phyloP scores from a whole-genome alignment of 2,888 invertebrate genomes.

The Andrena bicolor region DNA sequence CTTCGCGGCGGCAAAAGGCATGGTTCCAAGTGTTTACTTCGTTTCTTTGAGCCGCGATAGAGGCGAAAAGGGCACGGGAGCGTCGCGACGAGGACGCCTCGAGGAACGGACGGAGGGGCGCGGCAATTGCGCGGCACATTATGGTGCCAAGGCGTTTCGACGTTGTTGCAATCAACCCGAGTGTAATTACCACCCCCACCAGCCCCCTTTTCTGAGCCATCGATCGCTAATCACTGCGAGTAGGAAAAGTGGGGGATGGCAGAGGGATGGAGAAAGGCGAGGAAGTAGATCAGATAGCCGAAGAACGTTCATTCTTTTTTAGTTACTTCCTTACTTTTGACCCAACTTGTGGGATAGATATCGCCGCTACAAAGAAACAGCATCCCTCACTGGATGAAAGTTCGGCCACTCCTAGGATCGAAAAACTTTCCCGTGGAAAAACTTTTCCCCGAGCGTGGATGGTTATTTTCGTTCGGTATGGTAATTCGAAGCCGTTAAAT shows the following conservation, averaged over 20 bases:
- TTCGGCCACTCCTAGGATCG: slow-evolving; percentile 6
- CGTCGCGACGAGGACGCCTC: slow-evolving; percentile 13
- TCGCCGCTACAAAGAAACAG: slow-evolving; percentile 24
- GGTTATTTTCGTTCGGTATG: slow-evolving; percentile 40
- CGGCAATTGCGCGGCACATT: slow-evolving; percentile 57
- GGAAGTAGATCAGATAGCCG: background rate
- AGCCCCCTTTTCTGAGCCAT: slow-evolving; percentile 16
- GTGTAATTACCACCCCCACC: slow-evolving; percentile 66
- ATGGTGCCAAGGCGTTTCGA: slow-evolving; percentile 54
- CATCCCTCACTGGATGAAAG: slow-evolving; percentile 14
- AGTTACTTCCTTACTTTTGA: slow-evolving; percentile 25
- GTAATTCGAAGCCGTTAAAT: slow-evolving; percentile 27
- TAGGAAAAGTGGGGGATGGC: background rate
- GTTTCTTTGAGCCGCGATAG: slow-evolving; percentile 45
- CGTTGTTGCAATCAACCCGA: slow-evolving; percentile 63
- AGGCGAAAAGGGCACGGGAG: slow-evolving; percentile 23
- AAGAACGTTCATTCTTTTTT: slow-evolving; percentile 15
- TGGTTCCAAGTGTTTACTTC: slow-evolving; percentile 52
- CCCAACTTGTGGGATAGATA: slow-evolving; percentile 31
- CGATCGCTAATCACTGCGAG: slow-evolving; percentile 66
- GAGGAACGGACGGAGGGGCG: slow-evolving; percentile 13
- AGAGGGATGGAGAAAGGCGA: background rate
- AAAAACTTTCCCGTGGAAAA: slow-evolving; percentile 21
- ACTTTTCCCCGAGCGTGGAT: background rate
- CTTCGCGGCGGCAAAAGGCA: slow-evolving; percentile 20